These are phyloP conservation scores for Calyptommatus sinebrachiatus DNA, from an alignment of 2,113 vertebrate species.

Conservation along the genomic window DNA sequence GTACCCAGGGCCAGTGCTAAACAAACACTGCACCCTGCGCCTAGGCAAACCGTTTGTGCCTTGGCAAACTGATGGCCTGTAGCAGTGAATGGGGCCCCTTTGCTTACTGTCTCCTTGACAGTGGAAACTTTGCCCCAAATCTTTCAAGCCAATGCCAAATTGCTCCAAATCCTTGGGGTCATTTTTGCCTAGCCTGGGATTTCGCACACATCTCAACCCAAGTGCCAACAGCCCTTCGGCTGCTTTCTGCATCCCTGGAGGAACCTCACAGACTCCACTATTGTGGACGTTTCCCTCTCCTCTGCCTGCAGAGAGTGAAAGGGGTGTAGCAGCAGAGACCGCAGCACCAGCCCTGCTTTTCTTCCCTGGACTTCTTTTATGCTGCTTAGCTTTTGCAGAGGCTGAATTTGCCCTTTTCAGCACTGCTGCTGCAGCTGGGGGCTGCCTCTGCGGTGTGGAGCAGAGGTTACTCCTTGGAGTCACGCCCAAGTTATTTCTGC, in stretches of 20 bases:
- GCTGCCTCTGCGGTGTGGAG: neutral
- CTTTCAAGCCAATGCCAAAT: neutral
- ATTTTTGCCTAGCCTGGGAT: neutral
- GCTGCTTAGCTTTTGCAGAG: neutral
- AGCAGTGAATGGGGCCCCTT: too few relatives aligned
- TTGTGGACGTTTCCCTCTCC: neutral
- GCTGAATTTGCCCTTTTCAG: neutral
- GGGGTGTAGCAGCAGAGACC: neutral
- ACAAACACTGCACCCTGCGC: too few relatives aligned
- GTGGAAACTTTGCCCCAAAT: too few relatives aligned
- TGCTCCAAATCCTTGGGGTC: too few relatives aligned
- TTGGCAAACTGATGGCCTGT: too few relatives aligned
- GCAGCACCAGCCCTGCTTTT: neutral
- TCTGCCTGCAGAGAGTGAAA: neutral
- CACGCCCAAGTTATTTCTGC: neutral
- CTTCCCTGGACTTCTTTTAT: neutral
- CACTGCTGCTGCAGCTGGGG: neutral
- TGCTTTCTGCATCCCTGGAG: neutral
- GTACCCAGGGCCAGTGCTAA: too few relatives aligned
- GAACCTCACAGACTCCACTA: neutral
- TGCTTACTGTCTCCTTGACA: too few relatives aligned
- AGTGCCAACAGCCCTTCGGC: neutral
- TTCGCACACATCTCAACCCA: neutral
- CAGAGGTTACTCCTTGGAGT: neutral
- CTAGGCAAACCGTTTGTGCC: too few relatives aligned